Evolutionary conservation across 2,113 vertebrate genomes (phyloP), one percentile per base, ranked within the genome.

Genomic region (Rissa tridactyla): DNA sequence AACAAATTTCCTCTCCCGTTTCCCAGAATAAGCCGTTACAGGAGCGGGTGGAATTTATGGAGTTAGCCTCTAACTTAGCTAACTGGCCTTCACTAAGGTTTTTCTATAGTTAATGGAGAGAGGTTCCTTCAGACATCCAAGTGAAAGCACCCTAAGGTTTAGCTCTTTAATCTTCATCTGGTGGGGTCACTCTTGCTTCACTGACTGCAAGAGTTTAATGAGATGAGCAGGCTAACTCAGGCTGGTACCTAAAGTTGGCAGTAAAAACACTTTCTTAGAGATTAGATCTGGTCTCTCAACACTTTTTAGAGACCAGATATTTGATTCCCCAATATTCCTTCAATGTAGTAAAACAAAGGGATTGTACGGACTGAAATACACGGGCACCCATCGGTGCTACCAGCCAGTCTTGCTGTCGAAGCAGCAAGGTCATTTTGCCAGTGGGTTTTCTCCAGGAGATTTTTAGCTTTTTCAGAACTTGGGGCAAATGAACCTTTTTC

Each of bases 101-200:
- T 94, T 29, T 54, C 52, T 81, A 1, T 2, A 70, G 29, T 81
- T 64, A 60, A 65, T 5, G 8, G 32, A 77, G 34, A 58, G 23
- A 82, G 15, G 40, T 38, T 87, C 49, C 40, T 76, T 87, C 34
- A 65, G 25, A 52, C 54, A 72, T 23, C 5, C 5, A 21, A 54
- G 29, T 42, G 82, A 86, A 87, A 81, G 44, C 26, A 86, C 46
- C 13, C 78, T 44, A 36, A 46, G 9, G 27, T 89, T 81, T 69
- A 80, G 70, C 23, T 89, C 87, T 72, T 93, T 65, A 25, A n/a
- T 90, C 70, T 92, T 91, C 52, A 92, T 92, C 93, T 93, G 78
- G 16, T 94, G 93, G 87, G 94, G 92, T 96, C 96, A 95, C 84
- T 89, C 73, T 94, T 91, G 90, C 92, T 90, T 95, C 70, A 80